Conservation (phyloP, 2,888 invertebrate genomes). For the Callimorpha dominula region DNA sequence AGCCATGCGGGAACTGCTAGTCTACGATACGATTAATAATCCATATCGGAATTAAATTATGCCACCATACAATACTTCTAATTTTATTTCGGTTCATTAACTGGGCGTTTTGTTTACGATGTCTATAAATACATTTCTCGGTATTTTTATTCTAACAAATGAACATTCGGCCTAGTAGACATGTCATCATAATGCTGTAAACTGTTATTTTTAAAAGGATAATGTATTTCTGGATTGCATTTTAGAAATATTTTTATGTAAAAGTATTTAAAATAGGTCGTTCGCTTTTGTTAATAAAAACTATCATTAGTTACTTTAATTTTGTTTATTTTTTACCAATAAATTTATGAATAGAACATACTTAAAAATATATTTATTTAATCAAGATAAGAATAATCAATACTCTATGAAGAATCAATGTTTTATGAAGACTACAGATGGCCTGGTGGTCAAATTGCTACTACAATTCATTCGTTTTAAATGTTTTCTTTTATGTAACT, state of each 20-base stretch:
- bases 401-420: background rate
- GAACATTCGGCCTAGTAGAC: constrained; percentile 22
- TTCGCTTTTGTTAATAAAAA: background rate
- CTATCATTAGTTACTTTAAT: too few species aligned
- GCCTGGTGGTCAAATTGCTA: background rate
- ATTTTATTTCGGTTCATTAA: constrained; percentile 53
- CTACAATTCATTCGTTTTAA: too few species aligned
- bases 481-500: too few species aligned
- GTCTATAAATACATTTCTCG: constrained; percentile 54
- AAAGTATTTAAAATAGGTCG: background rate
- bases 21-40: background rate
- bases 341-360: too few species aligned
- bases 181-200: constrained; percentile 16
- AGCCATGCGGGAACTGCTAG: too few species aligned
- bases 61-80: background rate
- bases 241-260: background rate
- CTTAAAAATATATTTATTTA: too few species aligned
- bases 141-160: constrained; percentile 37
- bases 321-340: too few species aligned
- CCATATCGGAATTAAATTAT: background rate
- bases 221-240: background rate
- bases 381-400: background rate
- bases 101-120: constrained; percentile 56
- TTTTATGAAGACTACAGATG: too few species aligned
- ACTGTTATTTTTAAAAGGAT: constrained; percentile 15